Evolutionary conservation across 1,140 invertebrate species (phyloP).

Genomic region (Trinorchestia longiramus): DNA sequence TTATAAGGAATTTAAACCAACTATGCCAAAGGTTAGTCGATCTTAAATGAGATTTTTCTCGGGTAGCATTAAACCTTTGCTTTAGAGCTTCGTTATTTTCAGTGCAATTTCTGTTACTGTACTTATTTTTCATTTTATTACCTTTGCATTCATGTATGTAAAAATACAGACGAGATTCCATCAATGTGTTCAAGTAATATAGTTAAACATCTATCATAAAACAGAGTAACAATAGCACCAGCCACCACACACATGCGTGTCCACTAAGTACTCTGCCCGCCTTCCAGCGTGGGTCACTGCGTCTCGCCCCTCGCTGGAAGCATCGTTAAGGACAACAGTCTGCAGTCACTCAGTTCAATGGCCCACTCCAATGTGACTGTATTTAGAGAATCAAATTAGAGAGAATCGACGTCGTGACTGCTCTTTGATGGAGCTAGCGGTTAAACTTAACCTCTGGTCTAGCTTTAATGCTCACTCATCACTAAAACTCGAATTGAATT

Average conservation of each 20-base stretch:
- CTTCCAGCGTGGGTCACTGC: too few species aligned
- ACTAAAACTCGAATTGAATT: not conserved
- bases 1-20: not conserved
- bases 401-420: not conserved
- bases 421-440: not conserved
- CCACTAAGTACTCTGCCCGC: not conserved
- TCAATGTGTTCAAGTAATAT: too few species aligned
- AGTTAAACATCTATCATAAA: too few species aligned
- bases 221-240: not conserved
- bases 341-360: constrained; percentile 6
- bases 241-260: not conserved
- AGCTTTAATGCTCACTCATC: not conserved
- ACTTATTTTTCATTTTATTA: too few species aligned
- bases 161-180: not conserved
- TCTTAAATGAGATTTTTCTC: not conserved
- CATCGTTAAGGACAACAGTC: not conserved
- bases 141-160: too few species aligned
- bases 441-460: not conserved
- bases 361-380: not conserved
- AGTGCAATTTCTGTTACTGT: not conserved
- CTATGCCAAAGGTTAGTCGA: too few species aligned
- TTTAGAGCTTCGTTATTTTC: not conserved
- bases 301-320: not conserved
- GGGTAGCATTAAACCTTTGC: not conserved
- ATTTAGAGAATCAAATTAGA: constrained; percentile 35